Evolutionary conservation across 2,888 invertebrate genomes (phyloP), one percentile per base, ranked within the genome.

Genomic region (Cyclophora punctaria): DNA sequence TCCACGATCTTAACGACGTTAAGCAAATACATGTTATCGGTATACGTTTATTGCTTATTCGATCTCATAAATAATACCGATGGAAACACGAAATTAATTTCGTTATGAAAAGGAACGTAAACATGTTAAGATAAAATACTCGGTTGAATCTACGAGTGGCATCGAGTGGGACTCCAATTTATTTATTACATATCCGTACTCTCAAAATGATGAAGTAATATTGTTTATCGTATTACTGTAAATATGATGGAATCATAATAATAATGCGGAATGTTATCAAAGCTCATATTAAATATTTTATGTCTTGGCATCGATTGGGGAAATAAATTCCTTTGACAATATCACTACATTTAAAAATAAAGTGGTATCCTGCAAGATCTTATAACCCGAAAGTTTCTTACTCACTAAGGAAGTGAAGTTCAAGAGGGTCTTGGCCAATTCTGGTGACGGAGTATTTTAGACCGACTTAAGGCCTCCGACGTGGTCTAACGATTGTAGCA

Each of bases 1-100:
- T 85, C 84, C 83, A 80, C 69, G 70, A 73, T 75, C 80, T 85
- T 85, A 87, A 86, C 87, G 84, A 83, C 79, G 76, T 77, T 78
- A 81, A 81, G 83, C 85, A 83, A 85, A 85, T 84, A 84, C 83
- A 80, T 78, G 85, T 78, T 84, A 84, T 85, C 81, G 80, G 73
- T 80, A 81, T 80, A 83, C 81, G 74, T 86, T 86, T 86, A 86
- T 84, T 84, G 83, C 81, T 83, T 80, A 82, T 83, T 74, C 82
- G 80, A 81, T 80, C 83, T 76, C 83, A 80, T 87, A 86, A 87
- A 87, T 86, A 82, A 80, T 78, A 69, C 64, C 73, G 73, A 80
- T 82, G 78, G 79, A 79, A 83, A 81, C 75, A 79, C 78, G 73
- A 83, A 84, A 86, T 87, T 86, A 85, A 87, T 86, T 80, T 82